phyloP scores from a whole-genome alignment of 2,797 vertebrate genomes.

The Columba guinea region DNA sequence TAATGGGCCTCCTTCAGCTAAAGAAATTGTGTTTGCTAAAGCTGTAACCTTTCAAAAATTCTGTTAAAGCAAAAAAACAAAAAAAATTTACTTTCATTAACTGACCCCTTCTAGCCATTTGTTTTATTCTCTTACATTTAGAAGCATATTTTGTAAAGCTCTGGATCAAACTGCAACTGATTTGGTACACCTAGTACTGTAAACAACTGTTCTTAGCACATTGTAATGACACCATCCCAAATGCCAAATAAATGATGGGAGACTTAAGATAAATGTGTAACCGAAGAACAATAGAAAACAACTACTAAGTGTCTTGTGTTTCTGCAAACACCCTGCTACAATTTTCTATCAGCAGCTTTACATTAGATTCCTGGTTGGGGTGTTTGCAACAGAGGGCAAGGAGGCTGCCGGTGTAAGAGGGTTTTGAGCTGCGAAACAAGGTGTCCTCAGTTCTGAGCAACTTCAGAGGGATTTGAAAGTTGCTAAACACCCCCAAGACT shows the following conservation, averaged over 20 bases:
- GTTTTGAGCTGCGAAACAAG: neutral
- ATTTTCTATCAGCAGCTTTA: neutral
- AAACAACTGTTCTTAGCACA: neutral
- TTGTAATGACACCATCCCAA: neutral
- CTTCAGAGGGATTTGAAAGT: neutral
- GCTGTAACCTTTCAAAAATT: neutral
- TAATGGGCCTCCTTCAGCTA: neutral
- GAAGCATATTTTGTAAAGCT: neutral
- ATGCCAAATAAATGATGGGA: neutral
- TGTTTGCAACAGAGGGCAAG: neutral
- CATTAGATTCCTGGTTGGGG: fast-evolving
- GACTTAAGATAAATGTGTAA: neutral
- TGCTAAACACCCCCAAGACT: neutral
- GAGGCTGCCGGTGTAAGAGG: neutral
- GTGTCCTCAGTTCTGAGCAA: neutral
- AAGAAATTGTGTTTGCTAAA: neutral
- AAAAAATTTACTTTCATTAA: neutral
- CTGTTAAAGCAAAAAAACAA: neutral
- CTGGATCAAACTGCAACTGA: neutral
- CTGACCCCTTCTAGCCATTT: neutral
- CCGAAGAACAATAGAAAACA: constrained; percentile 3
- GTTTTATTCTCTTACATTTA: neutral
- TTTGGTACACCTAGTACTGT: neutral
- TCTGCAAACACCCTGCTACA: neutral
- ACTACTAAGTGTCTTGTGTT: neutral